Percentiles rank a stretch among this genome's conserved stretches.
phyloP scores from a whole-genome alignment of 2,113 vertebrate species.

The Macrotus californicus region DNA sequence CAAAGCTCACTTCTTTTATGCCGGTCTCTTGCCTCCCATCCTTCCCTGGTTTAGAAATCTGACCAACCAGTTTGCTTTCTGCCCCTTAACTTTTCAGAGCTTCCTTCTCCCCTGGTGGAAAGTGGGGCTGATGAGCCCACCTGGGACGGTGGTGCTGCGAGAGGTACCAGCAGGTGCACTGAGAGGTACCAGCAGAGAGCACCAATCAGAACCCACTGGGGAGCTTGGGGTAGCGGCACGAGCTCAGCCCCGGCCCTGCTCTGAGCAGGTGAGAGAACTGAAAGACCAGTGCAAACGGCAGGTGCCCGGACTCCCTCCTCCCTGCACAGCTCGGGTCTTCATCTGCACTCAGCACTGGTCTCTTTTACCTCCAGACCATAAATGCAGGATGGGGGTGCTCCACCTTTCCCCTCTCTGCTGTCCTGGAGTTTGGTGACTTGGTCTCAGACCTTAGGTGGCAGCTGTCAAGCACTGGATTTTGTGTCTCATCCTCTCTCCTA shows the following conservation, averaged over 20 bases:
- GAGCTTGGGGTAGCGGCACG: rapidly evolving
- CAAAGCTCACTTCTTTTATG: not conserved
- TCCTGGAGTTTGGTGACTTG: not conserved
- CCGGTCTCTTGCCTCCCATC: not conserved
- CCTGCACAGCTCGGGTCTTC: not conserved
- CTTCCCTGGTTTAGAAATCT: not conserved
- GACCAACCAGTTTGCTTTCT: too few species aligned
- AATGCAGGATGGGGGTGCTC: not conserved
- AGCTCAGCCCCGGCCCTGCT: not conserved
- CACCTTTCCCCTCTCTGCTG: not conserved
- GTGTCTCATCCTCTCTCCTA: not conserved
- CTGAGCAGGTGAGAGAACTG: not conserved
- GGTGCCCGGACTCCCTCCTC: too few species aligned
- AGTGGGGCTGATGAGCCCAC: too few species aligned
- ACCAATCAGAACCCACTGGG: not conserved
- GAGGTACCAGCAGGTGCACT: rapidly evolving
- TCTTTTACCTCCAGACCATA: not conserved
- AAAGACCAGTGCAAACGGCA: not conserved
- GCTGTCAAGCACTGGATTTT: not conserved
- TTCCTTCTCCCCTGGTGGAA: not conserved
- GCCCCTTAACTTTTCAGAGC: not conserved
- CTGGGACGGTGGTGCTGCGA: rapidly evolving
- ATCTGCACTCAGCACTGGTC: not conserved
- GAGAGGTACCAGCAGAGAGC: too few species aligned
- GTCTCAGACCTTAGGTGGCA: not conserved